A percentile compares a stretch with the other conserved stretches of the same genome.
These are phyloP conservation scores for Hydriomena furcata DNA, from an alignment of 2,888 invertebrate species.

Conservation along the genomic window DNA sequence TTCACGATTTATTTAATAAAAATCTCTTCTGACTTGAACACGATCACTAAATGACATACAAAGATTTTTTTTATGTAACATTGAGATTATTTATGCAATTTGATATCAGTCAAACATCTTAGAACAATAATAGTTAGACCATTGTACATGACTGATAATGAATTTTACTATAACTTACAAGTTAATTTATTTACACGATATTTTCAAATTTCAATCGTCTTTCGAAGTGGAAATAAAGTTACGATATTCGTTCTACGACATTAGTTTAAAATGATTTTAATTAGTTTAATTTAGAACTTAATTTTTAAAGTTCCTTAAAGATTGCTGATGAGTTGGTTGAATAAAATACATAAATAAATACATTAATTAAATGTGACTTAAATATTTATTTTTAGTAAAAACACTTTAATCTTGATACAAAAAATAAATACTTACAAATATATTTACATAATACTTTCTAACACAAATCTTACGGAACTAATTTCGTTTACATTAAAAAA, in stretches of 20 bases:
- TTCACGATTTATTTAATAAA: conserved; percentile 78
- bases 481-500: conserved; percentile 35
- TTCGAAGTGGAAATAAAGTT: conserved; percentile 13
- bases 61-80: conserved; percentile 70
- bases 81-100: conserved; percentile 67
- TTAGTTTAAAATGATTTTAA: conserved; percentile 13
- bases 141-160: conserved; percentile 64
- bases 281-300: conserved; percentile 3
- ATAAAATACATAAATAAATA: conserved; percentile 16
- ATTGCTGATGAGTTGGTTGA: conserved; percentile 1
- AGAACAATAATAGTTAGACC: conserved; percentile 63
- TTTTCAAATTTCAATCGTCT: conserved; percentile 5
- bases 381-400: conserved; percentile 11
- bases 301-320: conserved; percentile 1
- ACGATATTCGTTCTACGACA: conserved; percentile 13
- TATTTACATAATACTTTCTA: conserved; percentile 30
- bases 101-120: conserved; percentile 69
- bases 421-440: conserved; percentile 18
- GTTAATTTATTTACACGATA: conserved; percentile 50
- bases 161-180: conserved; percentile 55
- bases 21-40: conserved; percentile 83
- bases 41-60: conserved; percentile 83
- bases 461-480: conserved; percentile 25
- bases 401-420: conserved; percentile 9
- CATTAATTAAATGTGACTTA: conserved; percentile 7